phyloP scores from a whole-genome alignment of 2,797 vertebrate genomes.

The Enoplosus armatus region DNA sequence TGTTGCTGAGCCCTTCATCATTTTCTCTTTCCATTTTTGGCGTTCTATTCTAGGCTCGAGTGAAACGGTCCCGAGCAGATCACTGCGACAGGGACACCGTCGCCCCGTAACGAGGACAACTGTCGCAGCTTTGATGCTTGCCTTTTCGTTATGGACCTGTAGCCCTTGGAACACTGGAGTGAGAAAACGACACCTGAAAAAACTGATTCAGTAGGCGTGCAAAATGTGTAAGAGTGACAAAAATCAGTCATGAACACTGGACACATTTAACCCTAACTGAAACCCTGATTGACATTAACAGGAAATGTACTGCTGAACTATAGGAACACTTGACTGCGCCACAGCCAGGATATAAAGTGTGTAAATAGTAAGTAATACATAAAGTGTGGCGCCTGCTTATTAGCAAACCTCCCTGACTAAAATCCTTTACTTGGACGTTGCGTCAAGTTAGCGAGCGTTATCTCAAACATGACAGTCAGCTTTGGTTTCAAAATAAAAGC shows the following conservation, averaged over 20 bases:
- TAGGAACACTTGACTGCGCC: not conserved
- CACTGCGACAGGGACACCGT: slow-evolving; percentile 5
- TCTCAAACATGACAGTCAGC: not conserved
- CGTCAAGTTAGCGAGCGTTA: not conserved
- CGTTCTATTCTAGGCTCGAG: not conserved
- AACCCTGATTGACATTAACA: not conserved
- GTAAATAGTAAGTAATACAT: no score
- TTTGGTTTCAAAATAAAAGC: not conserved
- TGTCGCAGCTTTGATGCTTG: not conserved
- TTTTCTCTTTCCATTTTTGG: not conserved
- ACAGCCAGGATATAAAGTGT: not conserved
- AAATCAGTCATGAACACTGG: not conserved
- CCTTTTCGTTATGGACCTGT: not conserved
- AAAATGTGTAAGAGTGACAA: not conserved
- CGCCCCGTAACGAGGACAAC: slow-evolving; percentile 4
- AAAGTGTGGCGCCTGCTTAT: no score
- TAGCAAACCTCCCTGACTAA: no score
- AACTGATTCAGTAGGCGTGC: not conserved
- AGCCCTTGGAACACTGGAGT: not conserved
- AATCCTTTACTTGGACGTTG: not conserved
- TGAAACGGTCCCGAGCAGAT: not conserved
- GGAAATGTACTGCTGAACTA: no score
- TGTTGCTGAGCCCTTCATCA: no score
- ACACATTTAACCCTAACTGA: not conserved
- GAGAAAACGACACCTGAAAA: not conserved